Evolutionary conservation across 2,113 vertebrate species (phyloP), one percentile per base, ranked within the genome.

Genomic region (Spizaetus ornatus): DNA sequence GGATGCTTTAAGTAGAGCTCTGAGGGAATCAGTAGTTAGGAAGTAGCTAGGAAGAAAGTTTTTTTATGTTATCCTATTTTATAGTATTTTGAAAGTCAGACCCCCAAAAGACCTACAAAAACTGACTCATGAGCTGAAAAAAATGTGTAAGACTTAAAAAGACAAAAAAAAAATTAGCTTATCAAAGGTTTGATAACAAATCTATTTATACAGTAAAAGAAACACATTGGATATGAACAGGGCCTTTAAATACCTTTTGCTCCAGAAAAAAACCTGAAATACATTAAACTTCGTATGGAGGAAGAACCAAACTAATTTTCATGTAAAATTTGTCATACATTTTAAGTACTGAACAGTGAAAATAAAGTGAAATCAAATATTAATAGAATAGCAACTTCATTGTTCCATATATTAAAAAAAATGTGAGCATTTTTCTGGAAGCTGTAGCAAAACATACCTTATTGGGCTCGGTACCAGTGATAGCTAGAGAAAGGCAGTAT

Each of bases 391-490:
- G 23, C 4, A 58, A 3, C 16, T 42, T 61, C 29, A 45, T 59
- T 81, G 9, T 61, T 82, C 22, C 1, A 0, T 38, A 32, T 18
- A 69, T 25, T 88, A 6, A 47, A 90, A 78, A 15, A 82, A 76
- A 61, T 2, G 0, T 14, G 10, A 65, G 3, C 11, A 38, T 31
- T 73, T 45, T 90, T 70, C 48, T 65, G 29, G 50, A 71, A 94
- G 7, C 13, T 47, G 5, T 53, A 53, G 38, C 32, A 84, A 59
- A 84, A 48, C 15, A 21, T 16, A 31, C 7, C 16, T 52, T 76
- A 62, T 4, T 62, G 36, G 53, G 10, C 13, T 71, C 0, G 0
- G 11, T 56, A 66, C 2, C 11, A 61, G 29, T 36, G 50, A 25
- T 6, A 77, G 11, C 43, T 59, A 29, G 25, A 73, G 29, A 63